phyloP scores from a whole-genome alignment of 1,140 invertebrate genomes.

The Danaus melanippus region DNA sequence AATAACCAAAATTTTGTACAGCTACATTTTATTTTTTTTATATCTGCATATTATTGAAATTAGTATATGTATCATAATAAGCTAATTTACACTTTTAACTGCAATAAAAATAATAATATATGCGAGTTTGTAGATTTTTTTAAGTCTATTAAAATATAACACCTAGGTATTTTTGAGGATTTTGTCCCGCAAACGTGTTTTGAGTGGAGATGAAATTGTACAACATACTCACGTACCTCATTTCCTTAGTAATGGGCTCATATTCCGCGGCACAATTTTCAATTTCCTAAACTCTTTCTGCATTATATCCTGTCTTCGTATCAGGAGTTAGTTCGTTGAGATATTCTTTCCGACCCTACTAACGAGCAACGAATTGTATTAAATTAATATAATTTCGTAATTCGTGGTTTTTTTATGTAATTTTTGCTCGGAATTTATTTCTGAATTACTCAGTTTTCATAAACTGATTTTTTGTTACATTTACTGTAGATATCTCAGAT shows the following conservation, averaged over 20 bases:
- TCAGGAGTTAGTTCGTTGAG: constrained; percentile 28
- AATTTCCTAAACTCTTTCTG: constrained; percentile 64
- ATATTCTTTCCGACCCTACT: constrained; percentile 19
- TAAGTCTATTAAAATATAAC: too few species aligned
- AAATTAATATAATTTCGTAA: constrained; percentile 4
- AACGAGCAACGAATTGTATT: constrained; percentile 20
- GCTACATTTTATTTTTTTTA: too few species aligned
- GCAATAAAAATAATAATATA: too few species aligned
- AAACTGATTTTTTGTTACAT: neutral
- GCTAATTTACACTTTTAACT: too few species aligned
- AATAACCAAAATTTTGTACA: too few species aligned
- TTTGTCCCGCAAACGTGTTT: constrained; percentile 20
- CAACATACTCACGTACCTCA: constrained; percentile 64
- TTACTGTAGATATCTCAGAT: too few species aligned
- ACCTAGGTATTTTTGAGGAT: neutral
- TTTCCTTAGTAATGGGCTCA: constrained; percentile 66
- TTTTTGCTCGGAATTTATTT: constrained; percentile 1
- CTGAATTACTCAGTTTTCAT: too few species aligned
- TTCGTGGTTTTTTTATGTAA: constrained; percentile 4
- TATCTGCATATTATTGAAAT: too few species aligned
- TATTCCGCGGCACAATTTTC: constrained; percentile 65
- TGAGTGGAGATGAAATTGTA: constrained; percentile 38
- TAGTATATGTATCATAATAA: too few species aligned
- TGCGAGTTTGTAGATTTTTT: too few species aligned
- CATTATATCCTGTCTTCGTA: constrained; percentile 41